Conservation (phyloP, 1,140 invertebrate species). For the Camponotus pennsylvanicus region DNA sequence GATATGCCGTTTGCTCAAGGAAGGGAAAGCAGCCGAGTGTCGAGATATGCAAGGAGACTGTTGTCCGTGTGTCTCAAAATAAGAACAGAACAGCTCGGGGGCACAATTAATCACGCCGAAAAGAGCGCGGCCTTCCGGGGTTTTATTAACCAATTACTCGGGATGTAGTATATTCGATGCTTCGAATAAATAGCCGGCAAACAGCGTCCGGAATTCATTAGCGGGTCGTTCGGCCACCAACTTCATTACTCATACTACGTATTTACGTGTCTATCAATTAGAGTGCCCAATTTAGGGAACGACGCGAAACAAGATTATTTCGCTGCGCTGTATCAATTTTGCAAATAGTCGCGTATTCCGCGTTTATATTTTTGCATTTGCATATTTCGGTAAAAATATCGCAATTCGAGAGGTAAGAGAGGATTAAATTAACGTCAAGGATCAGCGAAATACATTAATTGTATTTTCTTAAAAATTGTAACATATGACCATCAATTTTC, state of each 20-base stretch:
- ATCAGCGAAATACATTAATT: background rate
- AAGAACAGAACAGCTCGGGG: conserved; percentile 71
- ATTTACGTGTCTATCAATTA: conserved; percentile 58
- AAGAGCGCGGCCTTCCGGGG: conserved; percentile 75
- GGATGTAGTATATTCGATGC: conserved; percentile 71
- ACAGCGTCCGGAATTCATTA: conserved; percentile 72
- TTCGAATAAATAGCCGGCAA: conserved; percentile 73
- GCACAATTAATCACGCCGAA: conserved; percentile 76
- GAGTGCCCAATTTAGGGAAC: conserved; percentile 24
- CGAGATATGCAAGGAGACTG: conserved; percentile 41
- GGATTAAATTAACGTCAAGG: background rate
- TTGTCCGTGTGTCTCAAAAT: conserved; percentile 68
- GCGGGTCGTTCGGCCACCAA: conserved; percentile 52
- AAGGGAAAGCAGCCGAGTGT: conserved; percentile 47
- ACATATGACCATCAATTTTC: too few species aligned
- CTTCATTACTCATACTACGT: conserved; percentile 59
- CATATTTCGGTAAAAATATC: background rate
- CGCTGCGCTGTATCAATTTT: background rate
- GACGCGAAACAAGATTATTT: conserved; percentile 54
- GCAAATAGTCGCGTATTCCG: background rate
- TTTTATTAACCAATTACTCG: conserved; percentile 78
- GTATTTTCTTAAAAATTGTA: background rate
- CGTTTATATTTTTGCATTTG: conserved; percentile 8
- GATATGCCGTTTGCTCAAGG: conserved; percentile 52
- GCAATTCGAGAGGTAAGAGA: background rate